Evolutionary conservation across 2,888 invertebrate species (phyloP).

Genomic region (Acronicta alni): DNA sequence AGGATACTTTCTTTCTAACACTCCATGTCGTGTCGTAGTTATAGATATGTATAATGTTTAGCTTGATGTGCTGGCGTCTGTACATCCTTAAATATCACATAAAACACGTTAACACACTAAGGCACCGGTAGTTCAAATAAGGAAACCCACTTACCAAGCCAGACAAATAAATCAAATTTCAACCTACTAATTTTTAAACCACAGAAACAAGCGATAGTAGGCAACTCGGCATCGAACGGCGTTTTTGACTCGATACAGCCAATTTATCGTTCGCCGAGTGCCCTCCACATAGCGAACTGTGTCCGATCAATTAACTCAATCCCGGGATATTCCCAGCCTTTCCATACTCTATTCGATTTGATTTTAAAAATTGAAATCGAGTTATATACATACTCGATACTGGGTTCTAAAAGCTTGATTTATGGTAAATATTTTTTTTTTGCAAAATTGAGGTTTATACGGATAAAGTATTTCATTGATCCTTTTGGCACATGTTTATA

Average conservation of each 20-base stretch:
- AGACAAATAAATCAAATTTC: conserved; percentile 49
- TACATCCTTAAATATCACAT: too few relatives aligned
- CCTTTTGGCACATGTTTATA: too few relatives aligned
- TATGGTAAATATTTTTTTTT: conserved; percentile 12
- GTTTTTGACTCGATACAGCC: conserved; percentile 56
- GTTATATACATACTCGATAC: conserved; percentile 34
- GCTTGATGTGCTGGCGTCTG: too few relatives aligned
- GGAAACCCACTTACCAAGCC: too few relatives aligned
- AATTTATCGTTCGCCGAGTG: conserved; percentile 55
- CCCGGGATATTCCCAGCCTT: conserved; percentile 51
- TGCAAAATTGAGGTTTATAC: conserved; percentile 1
- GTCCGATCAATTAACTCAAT: conserved; percentile 61
- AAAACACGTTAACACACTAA: too few relatives aligned
- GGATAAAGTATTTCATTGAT: background rate
- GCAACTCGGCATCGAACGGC: conserved; percentile 37
- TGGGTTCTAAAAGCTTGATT: conserved; percentile 37
- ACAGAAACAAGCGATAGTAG: conserved; percentile 33
- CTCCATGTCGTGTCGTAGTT: too few relatives aligned
- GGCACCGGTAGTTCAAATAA: too few relatives aligned
- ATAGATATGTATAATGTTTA: too few relatives aligned
- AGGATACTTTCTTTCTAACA: too few relatives aligned
- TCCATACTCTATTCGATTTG: conserved; percentile 47
- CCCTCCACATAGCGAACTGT: conserved; percentile 54
- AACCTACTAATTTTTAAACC: conserved; percentile 38
- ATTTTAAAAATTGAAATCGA: conserved; percentile 53